Evolutionary conservation across 1,140 invertebrate genomes (phyloP), one percentile per base, ranked within the genome.

Genomic region (Apis florea): DNA sequence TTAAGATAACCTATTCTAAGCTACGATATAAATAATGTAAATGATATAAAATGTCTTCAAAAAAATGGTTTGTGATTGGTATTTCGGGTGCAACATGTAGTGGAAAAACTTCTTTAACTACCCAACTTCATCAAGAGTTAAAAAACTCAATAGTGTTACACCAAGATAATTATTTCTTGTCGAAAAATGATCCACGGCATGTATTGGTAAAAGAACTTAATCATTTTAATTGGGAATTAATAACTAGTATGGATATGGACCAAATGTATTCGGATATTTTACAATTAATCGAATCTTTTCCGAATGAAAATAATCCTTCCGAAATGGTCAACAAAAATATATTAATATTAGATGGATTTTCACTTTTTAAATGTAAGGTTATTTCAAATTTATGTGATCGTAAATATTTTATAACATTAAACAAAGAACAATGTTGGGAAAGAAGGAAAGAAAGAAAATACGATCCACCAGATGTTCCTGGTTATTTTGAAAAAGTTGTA

Each of bases 121-220:
- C 94, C 40, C 93, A 93, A 83, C 83, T 97, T 13, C 91, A 94
- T 8, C 90, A 95, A 63, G 92, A 92, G 49, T 93, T 95, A 26
- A 90, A 93, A 68, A 94, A 95, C 54, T 94, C 95, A 1, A 91
- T 95, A 58, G 66, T 96, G 1, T 93, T 98, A 19, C 94, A 95
- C 83, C 97, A 98, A 92, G 97, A 98, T 91, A 91, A 95, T 87
- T 98, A 97, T 91, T 98, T 97, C 91, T 94, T 95, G 68, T 94
- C 95, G 0, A 92, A 95, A 31, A 95, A 96, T 82, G 95, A 96
- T 91, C 94, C 95, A 13, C 93, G 95, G 2, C 97, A 97, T 87
- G 90, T 94, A 15, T 94, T 93, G 70, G 94, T 97, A 70, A 93
- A 95, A 21, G 95, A 95, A 71, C 84, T 98, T 15, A 95, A 96